Conservation (phyloP, 2,113 vertebrate species). For the Ciconia maguari region DNA sequence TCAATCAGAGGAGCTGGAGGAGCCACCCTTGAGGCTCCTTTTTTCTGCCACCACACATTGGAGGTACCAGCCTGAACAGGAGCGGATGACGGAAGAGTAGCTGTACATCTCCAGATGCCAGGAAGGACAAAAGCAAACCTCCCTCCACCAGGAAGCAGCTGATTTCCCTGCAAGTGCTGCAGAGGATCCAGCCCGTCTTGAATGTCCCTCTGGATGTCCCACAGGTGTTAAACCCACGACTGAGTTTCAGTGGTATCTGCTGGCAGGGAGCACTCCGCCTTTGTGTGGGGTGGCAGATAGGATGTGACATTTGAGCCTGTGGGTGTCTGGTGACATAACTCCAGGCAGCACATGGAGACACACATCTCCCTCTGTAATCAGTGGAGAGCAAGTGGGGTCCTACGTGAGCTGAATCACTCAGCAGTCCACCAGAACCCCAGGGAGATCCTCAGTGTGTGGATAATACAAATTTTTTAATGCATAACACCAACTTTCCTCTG, state of each 20-base stretch:
- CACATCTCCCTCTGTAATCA: neutral
- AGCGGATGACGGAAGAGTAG: neutral
- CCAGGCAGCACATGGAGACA: neutral
- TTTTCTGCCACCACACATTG: neutral
- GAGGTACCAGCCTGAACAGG: neutral
- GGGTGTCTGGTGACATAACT: neutral
- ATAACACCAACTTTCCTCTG: neutral
- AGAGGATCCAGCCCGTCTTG: neutral
- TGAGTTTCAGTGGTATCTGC: neutral
- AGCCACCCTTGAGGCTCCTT: neutral
- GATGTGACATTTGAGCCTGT: neutral
- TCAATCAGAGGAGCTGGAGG: neutral
- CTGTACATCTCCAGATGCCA: neutral
- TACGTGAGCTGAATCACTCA: neutral
- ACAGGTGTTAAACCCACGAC: neutral
- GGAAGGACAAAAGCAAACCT: neutral
- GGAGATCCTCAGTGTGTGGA: rapidly evolving
- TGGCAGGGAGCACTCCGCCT: neutral
- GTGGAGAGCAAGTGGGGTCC: neutral
- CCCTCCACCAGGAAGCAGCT: neutral
- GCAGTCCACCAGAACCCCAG: neutral
- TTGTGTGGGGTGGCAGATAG: neutral
- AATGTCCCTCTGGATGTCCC: neutral
- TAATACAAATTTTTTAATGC: rapidly evolving
- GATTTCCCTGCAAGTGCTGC: neutral